A percentile compares a stretch with the other conserved stretches of the same genome.
Evolutionary conservation across 2,797 vertebrate genomes (phyloP).

Genomic region (Micropoecilia bifurca): DNA sequence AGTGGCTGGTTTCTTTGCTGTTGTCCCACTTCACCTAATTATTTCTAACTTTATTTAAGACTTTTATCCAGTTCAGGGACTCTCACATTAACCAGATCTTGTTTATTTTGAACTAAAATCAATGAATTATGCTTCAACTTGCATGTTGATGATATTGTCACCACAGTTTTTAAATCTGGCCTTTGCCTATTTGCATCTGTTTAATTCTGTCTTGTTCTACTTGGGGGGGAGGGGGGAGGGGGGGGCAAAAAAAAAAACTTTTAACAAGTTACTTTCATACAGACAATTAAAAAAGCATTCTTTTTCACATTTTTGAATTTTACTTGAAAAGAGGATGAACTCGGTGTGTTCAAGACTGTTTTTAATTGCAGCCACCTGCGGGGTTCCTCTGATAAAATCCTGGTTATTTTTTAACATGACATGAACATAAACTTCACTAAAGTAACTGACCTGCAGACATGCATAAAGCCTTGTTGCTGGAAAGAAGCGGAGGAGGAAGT

Average conservation of each 20-base stretch:
- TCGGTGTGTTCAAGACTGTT: not conserved
- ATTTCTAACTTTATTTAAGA: not conserved
- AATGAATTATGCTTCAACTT: not conserved
- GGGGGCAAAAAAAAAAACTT: not conserved
- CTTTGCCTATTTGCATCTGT: not conserved
- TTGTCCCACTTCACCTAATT: not conserved
- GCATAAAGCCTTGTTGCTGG: not conserved
- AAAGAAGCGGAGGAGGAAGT: no score
- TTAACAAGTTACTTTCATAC: not conserved
- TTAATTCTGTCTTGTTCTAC: not conserved
- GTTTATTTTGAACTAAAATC: not conserved
- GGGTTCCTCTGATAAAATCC: not conserved
- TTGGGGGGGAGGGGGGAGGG: not conserved
- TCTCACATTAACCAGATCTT: not conserved
- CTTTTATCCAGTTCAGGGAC: not conserved
- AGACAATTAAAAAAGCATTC: not conserved
- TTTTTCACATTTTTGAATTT: not conserved
- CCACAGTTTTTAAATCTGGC: not conserved
- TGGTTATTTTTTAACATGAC: not conserved
- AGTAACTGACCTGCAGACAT: not conserved
- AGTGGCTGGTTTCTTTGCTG: not conserved
- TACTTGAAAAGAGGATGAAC: not conserved
- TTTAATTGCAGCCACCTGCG: not conserved
- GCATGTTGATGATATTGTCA: not conserved
- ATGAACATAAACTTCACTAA: not conserved